Conservation (phyloP, 2,888 invertebrate genomes). For the Stenodera caucasica region DNA sequence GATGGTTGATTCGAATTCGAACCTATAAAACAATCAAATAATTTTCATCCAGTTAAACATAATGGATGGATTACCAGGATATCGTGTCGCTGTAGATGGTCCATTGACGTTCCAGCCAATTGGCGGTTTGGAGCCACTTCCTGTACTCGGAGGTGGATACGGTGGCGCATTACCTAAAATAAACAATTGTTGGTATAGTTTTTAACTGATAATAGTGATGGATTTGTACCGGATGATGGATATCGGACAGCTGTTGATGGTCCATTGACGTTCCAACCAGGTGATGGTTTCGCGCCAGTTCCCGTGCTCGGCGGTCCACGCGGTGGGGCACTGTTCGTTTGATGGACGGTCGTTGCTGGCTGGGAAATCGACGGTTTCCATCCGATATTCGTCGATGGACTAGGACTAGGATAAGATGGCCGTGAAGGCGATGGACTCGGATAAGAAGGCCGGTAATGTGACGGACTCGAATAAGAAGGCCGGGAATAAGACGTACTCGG, state of each 20-base stretch:
- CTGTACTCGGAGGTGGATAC: neutral
- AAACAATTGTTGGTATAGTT: too few species aligned
- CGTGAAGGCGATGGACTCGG: neutral
- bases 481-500: neutral
- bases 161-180: neutral
- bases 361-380: neutral
- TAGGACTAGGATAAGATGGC: neutral
- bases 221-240: neutral
- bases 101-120: neutral
- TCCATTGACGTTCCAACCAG: neutral
- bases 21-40: too few species aligned
- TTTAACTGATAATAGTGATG: too few species aligned
- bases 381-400: slow-evolving; percentile 2
- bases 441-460: neutral
- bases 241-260: neutral
- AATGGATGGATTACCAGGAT: neutral
- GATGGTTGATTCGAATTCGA: too few species aligned
- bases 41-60: too few species aligned
- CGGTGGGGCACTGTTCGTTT: neutral
- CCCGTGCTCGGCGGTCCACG: neutral
- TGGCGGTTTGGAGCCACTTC: neutral
- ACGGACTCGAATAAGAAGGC: neutral
- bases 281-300: neutral
- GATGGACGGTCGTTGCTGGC: neutral
- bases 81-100: neutral